These are phyloP conservation scores for Pantelozetes paolii DNA, from an alignment of 2,888 invertebrate species.

Conservation along the genomic window DNA sequence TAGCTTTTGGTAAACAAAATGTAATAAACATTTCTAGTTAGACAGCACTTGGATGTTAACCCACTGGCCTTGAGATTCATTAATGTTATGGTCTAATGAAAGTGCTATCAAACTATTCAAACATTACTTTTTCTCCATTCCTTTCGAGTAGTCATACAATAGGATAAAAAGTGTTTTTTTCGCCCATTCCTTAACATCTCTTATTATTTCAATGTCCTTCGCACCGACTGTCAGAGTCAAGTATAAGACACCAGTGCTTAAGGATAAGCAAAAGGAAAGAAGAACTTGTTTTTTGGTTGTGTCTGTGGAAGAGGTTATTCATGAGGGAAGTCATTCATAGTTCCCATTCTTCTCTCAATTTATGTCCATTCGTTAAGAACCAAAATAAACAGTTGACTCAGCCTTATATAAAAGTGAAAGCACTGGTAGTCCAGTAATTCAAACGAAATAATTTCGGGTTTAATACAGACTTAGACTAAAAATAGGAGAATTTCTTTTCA, in stretches of 20 bases:
- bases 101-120: neutral
- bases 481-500: no score
- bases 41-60: neutral
- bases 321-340: neutral
- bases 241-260: no score
- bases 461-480: no score
- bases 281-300: neutral
- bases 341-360: neutral
- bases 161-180: neutral
- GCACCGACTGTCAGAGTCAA: neutral
- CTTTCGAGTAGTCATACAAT: neutral
- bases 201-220: neutral
- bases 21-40: no score
- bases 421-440: no score
- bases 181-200: no score
- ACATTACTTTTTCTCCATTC: neutral
- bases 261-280: neutral
- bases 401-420: no score
- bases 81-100: constrained; percentile 15
- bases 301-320: neutral
- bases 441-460: no score
- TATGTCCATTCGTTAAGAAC: neutral
- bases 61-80: constrained; percentile 15
- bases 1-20: no score
- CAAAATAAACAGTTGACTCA: neutral